Conservation (phyloP, 2,113 vertebrate genomes). For the Hippocampus abdominalis region DNA sequence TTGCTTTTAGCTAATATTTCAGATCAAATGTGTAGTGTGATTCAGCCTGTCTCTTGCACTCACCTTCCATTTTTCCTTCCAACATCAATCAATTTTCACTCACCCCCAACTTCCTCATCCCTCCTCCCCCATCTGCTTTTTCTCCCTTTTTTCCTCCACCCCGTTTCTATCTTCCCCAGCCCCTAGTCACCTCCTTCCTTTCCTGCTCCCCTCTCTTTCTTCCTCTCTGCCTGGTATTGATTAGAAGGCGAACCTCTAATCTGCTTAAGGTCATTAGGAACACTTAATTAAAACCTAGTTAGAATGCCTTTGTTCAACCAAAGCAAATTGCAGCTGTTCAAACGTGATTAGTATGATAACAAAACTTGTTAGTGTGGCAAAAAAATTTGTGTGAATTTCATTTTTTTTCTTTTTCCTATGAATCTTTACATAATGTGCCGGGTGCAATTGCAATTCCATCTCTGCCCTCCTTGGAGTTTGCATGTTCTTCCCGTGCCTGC, state of each 20-base stretch:
- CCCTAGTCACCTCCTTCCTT: conserved; percentile 58
- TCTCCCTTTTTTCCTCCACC: conserved; percentile 22
- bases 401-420: conserved; percentile 44
- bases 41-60: neutral
- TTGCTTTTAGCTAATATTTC: conserved; percentile 4
- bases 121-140: conserved; percentile 11
- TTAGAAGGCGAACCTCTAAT: conserved; percentile 97
- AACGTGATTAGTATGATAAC: conserved; percentile 75
- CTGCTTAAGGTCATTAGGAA: conserved; percentile 95
- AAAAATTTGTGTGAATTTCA: conserved; percentile 46
- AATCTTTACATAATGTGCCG: conserved; percentile 61
- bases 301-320: conserved; percentile 77
- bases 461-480: no score
- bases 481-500: no score
- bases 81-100: neutral
- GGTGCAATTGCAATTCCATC: no score
- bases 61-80: neutral
- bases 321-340: conserved; percentile 77
- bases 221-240: conserved; percentile 88
- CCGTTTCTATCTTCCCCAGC: conserved; percentile 48
- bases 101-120: conserved; percentile 3
- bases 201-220: conserved; percentile 59
- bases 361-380: conserved; percentile 63
- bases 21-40: neutral
- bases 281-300: conserved; percentile 99